Base-by-base conservation (phyloP, 2,113 vertebrate genomes). In the Talpa occidentalis region DNA sequence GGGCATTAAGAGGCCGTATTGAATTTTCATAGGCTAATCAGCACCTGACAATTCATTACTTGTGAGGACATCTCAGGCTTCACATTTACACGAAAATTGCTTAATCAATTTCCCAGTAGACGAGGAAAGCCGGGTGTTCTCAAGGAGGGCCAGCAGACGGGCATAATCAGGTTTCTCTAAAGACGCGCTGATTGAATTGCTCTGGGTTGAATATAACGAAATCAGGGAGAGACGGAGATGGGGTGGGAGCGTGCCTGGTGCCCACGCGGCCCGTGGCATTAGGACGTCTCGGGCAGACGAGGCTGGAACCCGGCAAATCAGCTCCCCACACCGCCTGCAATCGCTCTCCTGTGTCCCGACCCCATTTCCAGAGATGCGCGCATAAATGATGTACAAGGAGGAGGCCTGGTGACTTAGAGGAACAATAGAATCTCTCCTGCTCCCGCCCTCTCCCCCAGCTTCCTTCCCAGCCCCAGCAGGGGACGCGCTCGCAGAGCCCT, bases 51-150 rank as follows among this genome's bases (percentile, higher is more conserved):
- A 93, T 9, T 62, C 83, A 76, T 11, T 90, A 1, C 62, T 92
- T 95, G 72, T 8, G 97, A 91, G 81, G 69, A 56, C 90, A 77
- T 66, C 59, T 83, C 11, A 56, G 80, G 19, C 37, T 94, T 97
- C 85, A 91, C 10, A 98, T 97, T 95, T 95, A 88, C 44, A 95
- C 87, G 56, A 47, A 73, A 95, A 97, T 97, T 82, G 89, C 66
- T 92, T 94, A 94, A 47, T 97, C 74, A 94, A n/a, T 77, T 96
- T 64, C 95, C 97, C 47, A 24, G n/a, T 59, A 94, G 73, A 52
- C 28, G 49, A 80, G 56, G 87, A 89, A 64, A 73, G 91, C 70
- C 1, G 6, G 19, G 30, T 88, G 10, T 93, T 92, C 93, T 80
- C n/a, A 73, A 10, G 83, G 76, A 96, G 15, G 19, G 11, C 79